These are phyloP conservation scores for Chaetogeoica ovagalla DNA, from an alignment of 2,888 invertebrate species.

Conservation along the genomic window DNA sequence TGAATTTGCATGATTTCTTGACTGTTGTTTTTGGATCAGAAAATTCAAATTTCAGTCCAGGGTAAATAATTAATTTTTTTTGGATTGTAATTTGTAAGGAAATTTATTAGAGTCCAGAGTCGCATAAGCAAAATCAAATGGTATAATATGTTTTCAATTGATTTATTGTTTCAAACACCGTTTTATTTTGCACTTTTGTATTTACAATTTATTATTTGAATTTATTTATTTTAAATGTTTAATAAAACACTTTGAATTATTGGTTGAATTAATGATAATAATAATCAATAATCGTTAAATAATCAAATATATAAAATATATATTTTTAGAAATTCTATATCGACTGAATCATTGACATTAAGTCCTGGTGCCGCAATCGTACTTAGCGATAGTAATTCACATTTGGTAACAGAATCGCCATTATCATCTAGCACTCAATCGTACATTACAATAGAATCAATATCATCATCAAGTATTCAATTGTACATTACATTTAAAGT, in stretches of 20 bases:
- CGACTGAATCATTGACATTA: not conserved
- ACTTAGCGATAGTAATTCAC: not conserved
- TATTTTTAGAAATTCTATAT: slow-evolving; percentile 8
- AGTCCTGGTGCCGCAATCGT: slow-evolving; percentile 20
- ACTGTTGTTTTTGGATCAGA: slow-evolving; percentile 11
- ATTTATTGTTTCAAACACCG: too few relatives aligned
- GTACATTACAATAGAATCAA: not conserved
- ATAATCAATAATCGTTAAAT: too few relatives aligned
- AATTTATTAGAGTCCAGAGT: too few relatives aligned
- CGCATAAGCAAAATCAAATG: too few relatives aligned
- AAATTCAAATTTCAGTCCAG: slow-evolving; percentile 10
- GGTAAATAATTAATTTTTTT: slow-evolving; percentile 21
- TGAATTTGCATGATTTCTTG: not conserved
- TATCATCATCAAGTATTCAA: too few relatives aligned
- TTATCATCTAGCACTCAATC: not conserved
- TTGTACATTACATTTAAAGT: not conserved
- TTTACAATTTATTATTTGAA: too few relatives aligned
- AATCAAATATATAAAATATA: too few relatives aligned
- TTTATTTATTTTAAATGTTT: too few relatives aligned
- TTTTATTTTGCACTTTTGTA: too few relatives aligned
- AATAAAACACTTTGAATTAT: too few relatives aligned
- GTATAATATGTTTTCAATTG: too few relatives aligned
- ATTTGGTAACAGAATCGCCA: not conserved
- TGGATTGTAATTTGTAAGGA: not conserved
- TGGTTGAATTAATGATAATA: too few relatives aligned